Base-by-base conservation (phyloP, 2,113 vertebrate genomes). In the Sinocyclocheilus grahami region DNA sequence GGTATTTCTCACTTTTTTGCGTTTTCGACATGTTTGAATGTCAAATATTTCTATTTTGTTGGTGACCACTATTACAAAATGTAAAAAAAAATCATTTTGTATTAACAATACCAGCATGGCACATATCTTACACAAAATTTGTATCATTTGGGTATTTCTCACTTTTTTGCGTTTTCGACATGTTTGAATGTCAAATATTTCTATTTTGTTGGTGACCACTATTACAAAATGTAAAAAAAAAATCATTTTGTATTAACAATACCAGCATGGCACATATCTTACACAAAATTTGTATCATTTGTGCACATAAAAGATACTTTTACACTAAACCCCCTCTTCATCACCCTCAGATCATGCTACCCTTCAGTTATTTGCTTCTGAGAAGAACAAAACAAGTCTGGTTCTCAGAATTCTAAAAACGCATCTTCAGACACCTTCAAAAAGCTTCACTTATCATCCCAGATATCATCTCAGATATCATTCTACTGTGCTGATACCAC, bases 61-160 rank as follows among this genome's bases (percentile, higher is more conserved):
- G 46, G 46, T 79, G 55, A 53, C 39, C 48, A 60, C 12, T 58
- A 16, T 12, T 14, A 14, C 9, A 27, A 42, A 55, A 55, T 16
- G 3, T 4, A 20, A 18, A 46, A 46, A 58, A 22, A 71, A 30
- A 69, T 42, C 7, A n/a, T n/a, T n/a, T n/a, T n/a, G n/a, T n/a
- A n/a, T n/a, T n/a, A n/a, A n/a, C n/a, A n/a, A n/a, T n/a, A n/a
- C n/a, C n/a, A n/a, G n/a, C n/a, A n/a, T n/a, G n/a, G n/a, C n/a
- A n/a, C n/a, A n/a, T n/a, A n/a, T n/a, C n/a, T n/a, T n/a, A n/a
- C n/a, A n/a, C n/a, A n/a, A n/a, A n/a, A n/a, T n/a, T n/a, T n/a
- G n/a, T n/a, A n/a, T n/a, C n/a, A n/a, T n/a, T n/a, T n/a, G n/a
- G 87, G 91, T 89, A 92, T 91, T 91, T 86, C 90, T 92, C 65